Conservation (phyloP, 2,888 invertebrate species). For the Herminia tarsipennalis region DNA sequence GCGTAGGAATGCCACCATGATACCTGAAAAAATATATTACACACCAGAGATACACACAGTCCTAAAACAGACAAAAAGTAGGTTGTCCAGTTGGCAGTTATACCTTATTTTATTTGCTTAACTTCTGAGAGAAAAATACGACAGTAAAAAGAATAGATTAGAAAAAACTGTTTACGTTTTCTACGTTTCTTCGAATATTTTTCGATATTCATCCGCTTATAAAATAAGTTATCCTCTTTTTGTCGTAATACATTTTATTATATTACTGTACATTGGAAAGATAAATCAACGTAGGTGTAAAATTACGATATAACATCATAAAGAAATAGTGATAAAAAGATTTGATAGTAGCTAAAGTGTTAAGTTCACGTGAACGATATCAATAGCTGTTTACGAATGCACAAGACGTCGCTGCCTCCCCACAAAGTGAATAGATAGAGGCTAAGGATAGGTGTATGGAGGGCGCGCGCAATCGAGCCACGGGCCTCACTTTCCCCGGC, state of each 20-base stretch:
- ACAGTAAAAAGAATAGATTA: not conserved
- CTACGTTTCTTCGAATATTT: not conserved
- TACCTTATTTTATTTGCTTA: not conserved
- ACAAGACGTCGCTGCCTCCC: conserved; percentile 67
- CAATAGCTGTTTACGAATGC: conserved; percentile 72
- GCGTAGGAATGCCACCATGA: too few relatives aligned
- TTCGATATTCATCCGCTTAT: not conserved
- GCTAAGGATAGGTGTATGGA: conserved; percentile 54
- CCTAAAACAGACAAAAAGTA: not conserved
- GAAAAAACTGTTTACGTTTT: not conserved
- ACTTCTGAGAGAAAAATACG: not conserved
- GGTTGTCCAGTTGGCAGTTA: conserved; percentile 2
- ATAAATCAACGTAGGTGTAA: conserved; percentile 7
- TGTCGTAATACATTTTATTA: not conserved
- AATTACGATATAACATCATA: conserved; percentile 13
- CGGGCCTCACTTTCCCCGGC: conserved; percentile 75
- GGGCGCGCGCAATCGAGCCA: conserved; percentile 70
- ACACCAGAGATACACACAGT: too few relatives aligned
- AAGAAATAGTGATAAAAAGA: conserved; percentile 14
- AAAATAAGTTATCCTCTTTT: not conserved
- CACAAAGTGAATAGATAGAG: conserved; percentile 70
- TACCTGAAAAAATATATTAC: too few relatives aligned
- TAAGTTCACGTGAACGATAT: conserved; percentile 52
- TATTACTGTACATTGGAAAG: not conserved
- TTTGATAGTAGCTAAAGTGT: conserved; percentile 24